Evolutionary conservation across 37 sponge, comb jelly and placozoan genomes (phyloP), one percentile per base, ranked within the genome.

Genomic region (Halichondria panicea): DNA sequence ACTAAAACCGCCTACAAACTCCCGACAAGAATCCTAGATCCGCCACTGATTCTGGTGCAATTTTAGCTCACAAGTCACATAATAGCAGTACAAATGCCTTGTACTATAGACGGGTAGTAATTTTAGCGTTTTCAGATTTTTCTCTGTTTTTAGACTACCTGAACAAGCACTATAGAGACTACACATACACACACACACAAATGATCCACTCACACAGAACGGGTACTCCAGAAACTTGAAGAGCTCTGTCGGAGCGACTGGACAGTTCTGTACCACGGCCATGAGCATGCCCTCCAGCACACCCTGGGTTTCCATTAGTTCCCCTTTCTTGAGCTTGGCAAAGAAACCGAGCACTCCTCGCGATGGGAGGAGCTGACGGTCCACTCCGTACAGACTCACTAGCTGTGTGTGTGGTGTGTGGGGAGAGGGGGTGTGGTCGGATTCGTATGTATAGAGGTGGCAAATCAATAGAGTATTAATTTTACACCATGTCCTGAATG

Each of bases 161-260:
- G 2, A 25, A 44, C 15, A 68, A 12, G 28, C 33, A 19, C 66
- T 5, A 37, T 7, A 13, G 19, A 4, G 21, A 33, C 30, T 31
- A 50, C 35, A 59, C 76, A 60, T 63, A 75, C 76, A 75, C 76
- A 62, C 63, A 75, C 76, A 75, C 75, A 27, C 75, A 74, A 59
- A 74, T n/a, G 4, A 61, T 8, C 12, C 36, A 76, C 90, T 80
- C 52, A 89, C 90, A 55, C 34, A 55, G 74, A 80, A 79, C 39
- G 77, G 74, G 73, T 92, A 92, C 30, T 81, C 68, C 7, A 87
- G 63, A 69, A 92, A 92, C 53, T 84, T 55, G 31, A 92, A 78
- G 31, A 92, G 57, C 34, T 70, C 77, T 4, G 31, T 66, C 13
- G 93, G 93, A 55, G 85, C 88, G 34, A 80, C 54, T 13, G 69